Evolutionary conservation across 2,113 vertebrate genomes (phyloP).

Genomic region (Oryzias curvinotus): DNA sequence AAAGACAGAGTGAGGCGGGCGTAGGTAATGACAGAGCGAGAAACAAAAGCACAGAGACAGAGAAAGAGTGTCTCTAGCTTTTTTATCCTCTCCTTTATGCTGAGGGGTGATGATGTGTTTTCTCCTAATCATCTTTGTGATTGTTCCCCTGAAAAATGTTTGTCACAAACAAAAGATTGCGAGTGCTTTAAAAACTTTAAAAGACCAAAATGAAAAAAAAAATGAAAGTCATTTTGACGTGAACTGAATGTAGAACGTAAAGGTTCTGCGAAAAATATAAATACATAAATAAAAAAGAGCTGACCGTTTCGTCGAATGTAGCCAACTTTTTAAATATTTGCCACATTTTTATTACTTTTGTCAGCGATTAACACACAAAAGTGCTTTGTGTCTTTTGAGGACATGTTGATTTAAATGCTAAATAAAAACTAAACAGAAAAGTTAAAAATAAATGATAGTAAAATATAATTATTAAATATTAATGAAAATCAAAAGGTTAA

Average conservation of each 20-base stretch:
- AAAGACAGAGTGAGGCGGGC: constrained; percentile 36
- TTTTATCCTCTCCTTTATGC: constrained; percentile 11
- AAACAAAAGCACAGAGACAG: constrained; percentile 28
- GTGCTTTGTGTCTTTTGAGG: no score
- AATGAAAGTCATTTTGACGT: constrained; percentile 47
- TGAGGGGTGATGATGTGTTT: constrained; percentile 27
- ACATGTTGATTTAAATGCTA: no score
- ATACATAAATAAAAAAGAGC: no score
- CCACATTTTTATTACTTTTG: background rate
- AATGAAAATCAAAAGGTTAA: no score
- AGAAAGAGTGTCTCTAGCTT: constrained; percentile 12
- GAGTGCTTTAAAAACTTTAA: constrained; percentile 22
- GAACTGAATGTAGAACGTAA: background rate
- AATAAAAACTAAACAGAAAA: no score
- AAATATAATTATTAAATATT: no score
- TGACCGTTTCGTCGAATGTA: no score
- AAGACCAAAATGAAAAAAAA: no score
- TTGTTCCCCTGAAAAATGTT: constrained; percentile 24
- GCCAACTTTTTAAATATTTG: background rate
- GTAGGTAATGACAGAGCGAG: constrained; percentile 32
- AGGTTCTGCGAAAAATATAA: no score
- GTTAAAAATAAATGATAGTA: no score
- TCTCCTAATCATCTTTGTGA: constrained; percentile 25
- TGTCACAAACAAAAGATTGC: constrained; percentile 42
- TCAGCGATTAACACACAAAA: background rate